Base-by-base conservation (phyloP, 1,140 invertebrate species). In the Drosophila willistoni region DNA sequence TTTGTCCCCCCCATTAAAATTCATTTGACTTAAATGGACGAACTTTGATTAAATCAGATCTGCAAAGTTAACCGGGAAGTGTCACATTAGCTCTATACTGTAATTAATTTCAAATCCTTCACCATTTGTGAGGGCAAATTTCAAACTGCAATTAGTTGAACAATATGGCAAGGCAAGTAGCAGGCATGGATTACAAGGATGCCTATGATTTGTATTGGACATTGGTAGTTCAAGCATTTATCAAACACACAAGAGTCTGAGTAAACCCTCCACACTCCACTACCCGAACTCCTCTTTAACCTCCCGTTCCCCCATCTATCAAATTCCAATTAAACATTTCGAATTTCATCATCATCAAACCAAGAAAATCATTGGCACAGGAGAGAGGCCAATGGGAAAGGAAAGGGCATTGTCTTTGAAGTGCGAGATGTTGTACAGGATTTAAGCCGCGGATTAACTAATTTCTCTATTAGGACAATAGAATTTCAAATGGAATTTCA, bases 101-200 rank as follows among this genome's bases (percentile, higher is more conserved):
- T 80, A 87, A 87, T 87, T 87, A 87, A 84, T 87, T 84, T 84
- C 70, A 74, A 89, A 89, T 87, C 83, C 83, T 66, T 70, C 60
- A 71, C 70, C 79, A 77, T 82, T 51, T 51, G 7, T 22, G 79
- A 69, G 68, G 73, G 54, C 47, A 55, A 62, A 51, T 51, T 51
- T 51, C 44, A 51, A 51, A 51, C 44, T 73, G 83, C 79, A 86
- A 87, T 86, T 86, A 86, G 82, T 71, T 62, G 69, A 44, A 62
- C 64, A 62, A 66, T 75, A 68, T 39, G 34, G 33, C 44, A 41
- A 51, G 61, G 57, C 42, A 70, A 12, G 36, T 36, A 56, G 36
- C 36, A 56, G 68, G 36, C 68, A 41, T 34, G 75, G 83, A 87
- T 85, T 85, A 82, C 83, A 75, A 55, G 76, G 63, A 83, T 67